These are phyloP conservation scores for Parochlus steinenii DNA, from an alignment of 2,888 invertebrate genomes.

Conservation along the genomic window DNA sequence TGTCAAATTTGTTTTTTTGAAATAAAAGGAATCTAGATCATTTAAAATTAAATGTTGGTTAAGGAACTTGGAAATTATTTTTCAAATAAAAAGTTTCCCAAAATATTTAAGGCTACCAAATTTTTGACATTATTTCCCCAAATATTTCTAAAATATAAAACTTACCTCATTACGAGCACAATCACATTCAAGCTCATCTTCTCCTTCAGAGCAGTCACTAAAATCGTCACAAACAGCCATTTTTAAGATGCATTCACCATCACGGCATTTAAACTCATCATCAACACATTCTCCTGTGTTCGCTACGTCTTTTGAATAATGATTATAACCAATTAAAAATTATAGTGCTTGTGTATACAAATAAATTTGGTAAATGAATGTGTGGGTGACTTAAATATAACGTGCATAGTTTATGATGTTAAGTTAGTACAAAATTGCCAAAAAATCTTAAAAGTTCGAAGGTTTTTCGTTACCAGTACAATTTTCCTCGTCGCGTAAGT, in stretches of 20 bases:
- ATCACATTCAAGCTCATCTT: slow-evolving; percentile 51
- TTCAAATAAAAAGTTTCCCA: background rate
- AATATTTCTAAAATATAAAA: slow-evolving; percentile 10
- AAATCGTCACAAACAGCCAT: slow-evolving; percentile 70
- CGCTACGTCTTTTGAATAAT: too few species aligned
- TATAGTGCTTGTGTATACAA: too few species aligned
- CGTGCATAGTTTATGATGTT: background rate
- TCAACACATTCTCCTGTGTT: slow-evolving; percentile 17
- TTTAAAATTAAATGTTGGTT: too few species aligned
- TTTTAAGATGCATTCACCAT: slow-evolving; percentile 49
- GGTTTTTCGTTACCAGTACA: slow-evolving; percentile 22
- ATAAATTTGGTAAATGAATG: background rate
- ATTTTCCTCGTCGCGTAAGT: slow-evolving; percentile 38
- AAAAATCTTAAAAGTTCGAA: slow-evolving; percentile 13
- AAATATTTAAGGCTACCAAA: too few species aligned
- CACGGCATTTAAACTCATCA: slow-evolving; percentile 41
- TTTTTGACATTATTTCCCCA: too few species aligned
- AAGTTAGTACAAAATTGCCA: slow-evolving; percentile 10
- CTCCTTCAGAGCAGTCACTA: slow-evolving; percentile 54
- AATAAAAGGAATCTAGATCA: too few species aligned
- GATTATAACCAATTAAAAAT: too few species aligned
- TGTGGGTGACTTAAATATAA: background rate
- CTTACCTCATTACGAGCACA: slow-evolving; percentile 28
- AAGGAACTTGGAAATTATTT: too few species aligned
- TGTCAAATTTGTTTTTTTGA: too few species aligned